These are phyloP conservation scores for Salvelinus sp. DNA, from an alignment of 2,113 vertebrate species.

Conservation along the genomic window DNA sequence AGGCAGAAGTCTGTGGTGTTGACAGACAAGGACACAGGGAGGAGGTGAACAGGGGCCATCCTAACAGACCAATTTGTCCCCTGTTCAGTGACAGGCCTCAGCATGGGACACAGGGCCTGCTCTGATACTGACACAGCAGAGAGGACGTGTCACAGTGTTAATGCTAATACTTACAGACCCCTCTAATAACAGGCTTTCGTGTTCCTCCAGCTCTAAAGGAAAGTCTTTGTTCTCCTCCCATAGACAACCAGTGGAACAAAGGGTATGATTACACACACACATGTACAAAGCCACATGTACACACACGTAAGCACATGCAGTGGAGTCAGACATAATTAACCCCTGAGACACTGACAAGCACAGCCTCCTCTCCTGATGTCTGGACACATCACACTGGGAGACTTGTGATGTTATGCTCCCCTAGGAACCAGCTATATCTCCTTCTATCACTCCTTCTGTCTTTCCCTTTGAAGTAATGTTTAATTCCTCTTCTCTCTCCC, in stretches of 20 bases:
- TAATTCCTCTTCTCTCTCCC: neutral
- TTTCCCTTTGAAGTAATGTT: neutral
- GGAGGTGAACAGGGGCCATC: neutral
- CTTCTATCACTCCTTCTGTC: neutral
- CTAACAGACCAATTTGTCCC: too few relatives aligned
- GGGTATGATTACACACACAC: neutral
- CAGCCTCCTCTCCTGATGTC: neutral
- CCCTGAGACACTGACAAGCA: slow-evolving; percentile 1
- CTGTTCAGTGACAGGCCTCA: too few relatives aligned
- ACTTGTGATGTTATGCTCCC: neutral
- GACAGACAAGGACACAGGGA: neutral
- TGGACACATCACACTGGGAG: slow-evolving; percentile 2
- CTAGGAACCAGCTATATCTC: neutral
- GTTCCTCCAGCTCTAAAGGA: neutral
- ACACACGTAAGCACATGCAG: neutral
- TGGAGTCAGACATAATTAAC: neutral
- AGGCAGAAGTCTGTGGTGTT: neutral
- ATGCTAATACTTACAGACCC: neutral
- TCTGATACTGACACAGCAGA: neutral
- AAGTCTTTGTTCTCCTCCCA: neutral
- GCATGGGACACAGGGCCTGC: too few relatives aligned
- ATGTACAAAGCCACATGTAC: neutral
- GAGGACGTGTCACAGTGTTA: too few relatives aligned
- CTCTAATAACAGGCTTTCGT: slow-evolving; percentile 5
- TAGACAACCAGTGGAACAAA: neutral